A percentile compares a stretch with the other conserved stretches of the same genome.
phyloP scores from a whole-genome alignment of 2,113 vertebrate genomes.

The Anas platyrhynchos region DNA sequence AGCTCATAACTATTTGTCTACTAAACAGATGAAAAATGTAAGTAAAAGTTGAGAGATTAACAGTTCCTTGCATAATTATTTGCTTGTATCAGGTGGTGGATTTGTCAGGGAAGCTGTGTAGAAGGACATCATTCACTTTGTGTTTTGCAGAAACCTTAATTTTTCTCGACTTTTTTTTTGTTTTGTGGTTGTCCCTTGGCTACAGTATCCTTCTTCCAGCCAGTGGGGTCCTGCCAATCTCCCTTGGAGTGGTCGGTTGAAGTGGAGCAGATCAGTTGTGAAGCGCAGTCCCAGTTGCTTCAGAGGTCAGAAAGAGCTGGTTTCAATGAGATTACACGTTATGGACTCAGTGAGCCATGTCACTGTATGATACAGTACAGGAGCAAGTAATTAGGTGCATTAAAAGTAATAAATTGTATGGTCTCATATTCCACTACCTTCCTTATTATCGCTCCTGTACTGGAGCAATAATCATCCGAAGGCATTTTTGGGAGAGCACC shows the following conservation, averaged over 20 bases:
- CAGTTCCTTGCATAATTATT: neutral
- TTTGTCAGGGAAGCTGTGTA: neutral
- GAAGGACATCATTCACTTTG: neutral
- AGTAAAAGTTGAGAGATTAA: neutral
- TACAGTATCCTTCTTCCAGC: fast-evolving
- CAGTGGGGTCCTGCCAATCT: neutral
- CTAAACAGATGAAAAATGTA: fast-evolving
- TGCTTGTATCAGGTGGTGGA: neutral
- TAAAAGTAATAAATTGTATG: neutral
- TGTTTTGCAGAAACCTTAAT: neutral
- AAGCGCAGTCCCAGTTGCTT: neutral
- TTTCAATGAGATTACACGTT: neutral
- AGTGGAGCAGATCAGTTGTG: neutral
- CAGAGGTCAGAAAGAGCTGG: neutral
- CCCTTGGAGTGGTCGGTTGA: neutral
- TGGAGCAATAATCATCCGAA: neutral
- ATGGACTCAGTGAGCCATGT: neutral
- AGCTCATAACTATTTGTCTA: neutral
- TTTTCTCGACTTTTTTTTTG: neutral
- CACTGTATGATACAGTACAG: neutral
- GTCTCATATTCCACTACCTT: neutral
- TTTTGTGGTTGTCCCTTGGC: neutral
- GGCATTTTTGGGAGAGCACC: neutral
- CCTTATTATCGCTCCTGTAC: neutral
- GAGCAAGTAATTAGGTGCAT: neutral